Evolutionary conservation across 2,797 vertebrate genomes (phyloP), one percentile per base, ranked within the genome.

Genomic region (Neoniphon sammara): DNA sequence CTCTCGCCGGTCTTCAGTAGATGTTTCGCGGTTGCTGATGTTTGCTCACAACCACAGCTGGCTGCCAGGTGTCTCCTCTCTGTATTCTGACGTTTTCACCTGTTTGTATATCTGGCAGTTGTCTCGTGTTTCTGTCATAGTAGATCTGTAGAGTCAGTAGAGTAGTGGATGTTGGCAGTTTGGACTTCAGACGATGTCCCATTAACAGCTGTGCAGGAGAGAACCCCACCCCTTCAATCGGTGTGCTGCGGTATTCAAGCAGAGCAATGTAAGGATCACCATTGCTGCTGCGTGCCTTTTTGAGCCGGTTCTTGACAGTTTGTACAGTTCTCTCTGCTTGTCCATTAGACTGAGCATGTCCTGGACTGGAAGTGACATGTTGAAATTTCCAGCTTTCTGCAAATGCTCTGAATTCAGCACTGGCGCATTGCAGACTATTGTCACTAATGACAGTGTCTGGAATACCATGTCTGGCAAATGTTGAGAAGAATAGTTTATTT

Each of bases 341-440:
- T 17, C 55, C 69, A 2, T 4, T 20, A 5, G 59, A 69, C 21
- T 74, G 77, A 2, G 54, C 1, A 18, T 70, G 31, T 7, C 23
- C 7, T 18, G 44, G 69, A 55, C 49, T 72, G 1, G 55, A 78
- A 8, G 39, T 55, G 0, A 17, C 5, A 18, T 66, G 56, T 18
- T 17, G 11, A 5, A 75, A 70, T 12, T 77, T 54, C 56, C 55
- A 77, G 23, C 23, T 70, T 21, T 68, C 47, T 25, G 68, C 23
- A 68, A 81, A 77, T 11, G 2, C 23, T 25, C 49, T 66, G 18
- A 66, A 66, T n/a, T 74, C 44, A 2, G 34, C 57, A 68, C 56
- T 77, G 14, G 66, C 25, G 49, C 46, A 66, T 30, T 83, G 65
- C 7, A 65, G 73, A 4, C 50, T 23, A 49, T 70, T 73, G 14